These are phyloP conservation scores for Heteromormyrus szaboi DNA, from an alignment of 2,797 vertebrate genomes.

Conservation along the genomic window DNA sequence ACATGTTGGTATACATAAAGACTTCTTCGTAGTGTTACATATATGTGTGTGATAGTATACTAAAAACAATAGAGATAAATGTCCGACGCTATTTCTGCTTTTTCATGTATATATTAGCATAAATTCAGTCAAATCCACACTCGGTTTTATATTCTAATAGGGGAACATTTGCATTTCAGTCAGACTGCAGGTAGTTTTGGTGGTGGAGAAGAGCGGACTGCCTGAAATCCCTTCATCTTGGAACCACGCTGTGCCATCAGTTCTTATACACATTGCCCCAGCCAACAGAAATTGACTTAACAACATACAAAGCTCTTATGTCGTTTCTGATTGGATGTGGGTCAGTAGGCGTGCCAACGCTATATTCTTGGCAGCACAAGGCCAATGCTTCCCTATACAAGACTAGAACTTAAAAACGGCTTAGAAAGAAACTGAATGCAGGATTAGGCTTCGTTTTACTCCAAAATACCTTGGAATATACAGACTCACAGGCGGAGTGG, in stretches of 20 bases:
- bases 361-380: neutral
- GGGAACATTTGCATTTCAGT: constrained; percentile 9
- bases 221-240: neutral
- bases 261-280: neutral
- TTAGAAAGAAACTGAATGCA: neutral
- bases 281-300: neutral
- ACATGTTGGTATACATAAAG: neutral
- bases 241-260: neutral
- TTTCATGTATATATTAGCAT: constrained; percentile 20
- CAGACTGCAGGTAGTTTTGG: neutral
- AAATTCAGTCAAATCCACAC: constrained; percentile 11
- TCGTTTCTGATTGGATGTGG: neutral
- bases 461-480: neutral
- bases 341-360: neutral
- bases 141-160: neutral
- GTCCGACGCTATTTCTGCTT: neutral
- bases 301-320: neutral
- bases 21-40: neutral
- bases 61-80: neutral
- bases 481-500: neutral
- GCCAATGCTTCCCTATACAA: neutral
- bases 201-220: neutral
- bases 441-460: neutral
- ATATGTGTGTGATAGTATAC: neutral
- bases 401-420: neutral